phyloP scores from a whole-genome alignment of 2,113 vertebrate genomes.

The Heloderma charlesbogerti region DNA sequence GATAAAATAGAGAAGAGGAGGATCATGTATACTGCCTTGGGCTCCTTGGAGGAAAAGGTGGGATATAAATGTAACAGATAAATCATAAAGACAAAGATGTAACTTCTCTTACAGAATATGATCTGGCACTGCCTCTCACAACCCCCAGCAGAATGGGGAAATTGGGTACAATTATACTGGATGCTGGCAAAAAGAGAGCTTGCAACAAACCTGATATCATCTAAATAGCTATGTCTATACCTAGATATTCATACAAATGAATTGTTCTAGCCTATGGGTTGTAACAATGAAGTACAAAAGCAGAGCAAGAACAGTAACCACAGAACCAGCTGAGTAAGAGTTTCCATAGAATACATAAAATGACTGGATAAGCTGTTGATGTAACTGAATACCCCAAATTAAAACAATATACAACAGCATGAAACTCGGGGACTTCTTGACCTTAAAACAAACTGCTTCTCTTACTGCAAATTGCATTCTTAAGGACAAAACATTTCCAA shows the following conservation, averaged over 20 bases:
- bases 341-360: not conserved
- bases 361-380: not conserved
- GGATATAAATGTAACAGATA: too few species aligned
- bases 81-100: not conserved
- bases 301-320: not conserved
- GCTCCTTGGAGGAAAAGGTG: too few species aligned
- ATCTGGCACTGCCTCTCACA: not conserved
- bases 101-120: not conserved
- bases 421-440: not conserved
- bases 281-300: not conserved
- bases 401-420: not conserved
- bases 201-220: not conserved
- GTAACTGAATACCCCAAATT: not conserved
- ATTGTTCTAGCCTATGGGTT: not conserved
- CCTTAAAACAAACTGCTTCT: not conserved
- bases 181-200: not conserved
- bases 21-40: too few species aligned
- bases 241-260: not conserved
- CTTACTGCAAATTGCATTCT: not conserved
- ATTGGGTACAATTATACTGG: not conserved
- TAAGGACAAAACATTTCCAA: not conserved
- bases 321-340: not conserved
- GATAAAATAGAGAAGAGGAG: too few species aligned
- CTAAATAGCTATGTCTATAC: not conserved
- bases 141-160: not conserved